phyloP scores from a whole-genome alignment of 2,888 invertebrate genomes.

The Endomychus coccineus region DNA sequence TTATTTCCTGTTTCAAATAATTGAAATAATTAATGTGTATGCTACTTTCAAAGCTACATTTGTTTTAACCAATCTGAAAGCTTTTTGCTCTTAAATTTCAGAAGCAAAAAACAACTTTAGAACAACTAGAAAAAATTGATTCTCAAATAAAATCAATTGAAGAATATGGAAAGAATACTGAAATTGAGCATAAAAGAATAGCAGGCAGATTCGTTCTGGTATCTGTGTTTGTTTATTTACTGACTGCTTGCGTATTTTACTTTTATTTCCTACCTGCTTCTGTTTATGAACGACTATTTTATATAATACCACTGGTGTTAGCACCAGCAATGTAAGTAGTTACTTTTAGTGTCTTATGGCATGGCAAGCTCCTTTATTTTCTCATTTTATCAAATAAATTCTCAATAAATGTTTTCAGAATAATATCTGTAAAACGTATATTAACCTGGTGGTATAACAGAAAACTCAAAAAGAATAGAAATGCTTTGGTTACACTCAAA shows the following conservation, averaged over 20 bases:
- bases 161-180: constrained; percentile 69
- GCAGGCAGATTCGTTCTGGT: constrained; percentile 69
- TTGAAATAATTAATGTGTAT: too few relatives aligned
- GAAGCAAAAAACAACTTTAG: constrained; percentile 52
- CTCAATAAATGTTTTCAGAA: constrained; percentile 50
- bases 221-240: constrained; percentile 62
- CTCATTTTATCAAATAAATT: too few relatives aligned
- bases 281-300: constrained; percentile 64
- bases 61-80: background rate
- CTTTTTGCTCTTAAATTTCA: constrained; percentile 1
- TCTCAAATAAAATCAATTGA: constrained; percentile 75
- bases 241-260: constrained; percentile 67
- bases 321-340: constrained; percentile 75
- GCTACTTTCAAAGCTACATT: background rate
- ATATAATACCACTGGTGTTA: constrained; percentile 69
- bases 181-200: constrained; percentile 72
- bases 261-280: constrained; percentile 74
- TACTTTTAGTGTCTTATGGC: background rate
- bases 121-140: constrained; percentile 64
- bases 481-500: constrained; percentile 61
- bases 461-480: constrained; percentile 70
- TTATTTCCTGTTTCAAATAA: too few relatives aligned
- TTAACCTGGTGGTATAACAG: constrained; percentile 86
- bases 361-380: constrained; percentile 1
- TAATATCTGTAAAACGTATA: constrained; percentile 67